Base-by-base conservation (phyloP, 1,140 invertebrate genomes). In the Drosophila serrata region DNA sequence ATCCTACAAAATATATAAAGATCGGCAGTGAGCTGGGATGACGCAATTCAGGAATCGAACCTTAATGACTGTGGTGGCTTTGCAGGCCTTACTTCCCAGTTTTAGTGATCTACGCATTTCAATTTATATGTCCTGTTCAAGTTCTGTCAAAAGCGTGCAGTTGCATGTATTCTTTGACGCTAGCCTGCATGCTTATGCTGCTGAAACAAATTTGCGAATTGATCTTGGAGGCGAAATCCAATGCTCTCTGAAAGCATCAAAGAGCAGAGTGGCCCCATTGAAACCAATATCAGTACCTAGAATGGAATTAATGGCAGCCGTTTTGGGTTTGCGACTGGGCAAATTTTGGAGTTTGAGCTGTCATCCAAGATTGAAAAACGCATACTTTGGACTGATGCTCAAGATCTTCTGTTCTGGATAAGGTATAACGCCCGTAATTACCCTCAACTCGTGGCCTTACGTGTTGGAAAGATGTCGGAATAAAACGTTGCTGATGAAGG, bases 381-480 rank as follows among this genome's bases (percentile, higher is more conserved):
- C 9, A 19, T 51, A 17, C 8, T 51, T 12, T 51, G 27, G 27
- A 51, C 27, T 13, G n/a, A 51, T 51, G 27, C 27, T 19, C n/a
- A 11, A 51, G n/a, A 51, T 13, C 9, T 51, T 19, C 13, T 33
- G n/a, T 33, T 7, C 48, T 51, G 27, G 48, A 51, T 51, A 33
- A 17, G 5, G 12, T 31, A n/a, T 9, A 19, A 22, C 6, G 48
- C n/a, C 27, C n/a, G n/a, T 8, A 51, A 31, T 15, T 17, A n/a
- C 13, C 24, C 46, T 15, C 19, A 49, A n/a, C 27, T 29, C 3
- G 7, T 27, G 15, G 46, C 27, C 24, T 27, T 17, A 49, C 7
- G 46, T n/a, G 1, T 49, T 27, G 4, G 8, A 17, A 15, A 4
- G 6, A 48, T 27, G 6, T 42, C 40, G 40, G 17, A 42, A 19